Evolutionary conservation across 2,888 invertebrate species (phyloP), one percentile per base, ranked within the genome.

Genomic region (Eulithis prunata): DNA sequence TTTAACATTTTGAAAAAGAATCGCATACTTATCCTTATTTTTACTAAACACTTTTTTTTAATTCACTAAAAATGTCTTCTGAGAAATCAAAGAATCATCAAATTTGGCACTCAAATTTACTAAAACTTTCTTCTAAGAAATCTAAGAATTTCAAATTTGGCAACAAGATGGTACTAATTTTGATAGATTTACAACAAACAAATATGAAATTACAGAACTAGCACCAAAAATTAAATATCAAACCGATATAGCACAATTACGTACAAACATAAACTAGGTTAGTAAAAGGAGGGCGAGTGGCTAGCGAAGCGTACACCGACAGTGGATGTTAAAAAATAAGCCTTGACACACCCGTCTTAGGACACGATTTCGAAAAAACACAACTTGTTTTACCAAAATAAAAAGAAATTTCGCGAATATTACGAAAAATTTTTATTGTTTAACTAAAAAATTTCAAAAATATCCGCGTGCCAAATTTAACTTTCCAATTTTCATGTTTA

Each of bases 201-300:
- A 55, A 55, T 43, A 55, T 21, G 14, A 55, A 55, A 28, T 55
- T 55, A n/a, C 11, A 36, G 11, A 53, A 36, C 4, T 14, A 36
- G 38, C 14, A 53, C 54, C 54, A 41, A 56, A 53, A 32, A 12
- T 36, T 43, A 53, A 60, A 46, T 53, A 60, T 51, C 7, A 59
- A 56, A 49, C 32, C 43, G 13, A 60, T 52, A 64, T 46, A 41
- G 28, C 54, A 58, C 66, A 56, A 67, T 56, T 66, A 66, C 58
- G 58, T 67, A 60, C 54, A 13, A 7, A 54, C 63, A 57, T 21
- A 41, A 67, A 53, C 60, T 67, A 60, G 67, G 67, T 56, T 49
- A 63, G 67, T 67, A 67, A 67, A 67, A 67, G 67, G 63, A 67
- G 67, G 63, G 43, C 67, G 53, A 14, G 56, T 10, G 52, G n/a